Base-by-base conservation (phyloP, 2,797 vertebrate species). In the Lepilemur ruficaudatus region DNA sequence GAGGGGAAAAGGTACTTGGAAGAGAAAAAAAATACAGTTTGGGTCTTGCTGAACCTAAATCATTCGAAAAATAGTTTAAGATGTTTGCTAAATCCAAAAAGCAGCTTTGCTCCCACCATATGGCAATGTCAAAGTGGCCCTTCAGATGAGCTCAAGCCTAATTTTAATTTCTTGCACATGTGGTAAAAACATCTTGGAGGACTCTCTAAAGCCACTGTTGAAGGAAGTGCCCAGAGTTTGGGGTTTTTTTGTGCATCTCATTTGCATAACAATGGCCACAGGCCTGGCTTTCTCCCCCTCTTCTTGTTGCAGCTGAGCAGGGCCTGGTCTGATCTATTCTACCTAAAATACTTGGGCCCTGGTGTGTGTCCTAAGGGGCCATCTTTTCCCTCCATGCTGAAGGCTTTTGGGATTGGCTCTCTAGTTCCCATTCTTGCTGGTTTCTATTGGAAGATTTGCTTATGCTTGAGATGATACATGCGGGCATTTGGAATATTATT, bases 131-230 rank as follows among this genome's bases (percentile, higher is more conserved):
- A 88, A 57, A 97, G 90, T 76, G 94, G 63, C 95, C 93, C 96
- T 91, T 97, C 93, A 93, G 94, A 97, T 94, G 97, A 94, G 94
- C 90, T 92, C 78, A 57, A 83, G 94, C 96, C 93, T 97, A 98
- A 96, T 97, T 98, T 98, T 98, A 97, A 98, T 98, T 96, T 96
- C 96, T 98, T 97, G 92, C 98, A 98, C 96, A 98, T 98, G 98
- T 98, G 96, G 96, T 63, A 93, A 88, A 96, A 96, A 92, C 93
- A 87, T 97, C 96, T 96, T 92, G 57, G 87, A 85, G 94, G 87
- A 48, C 63, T 96, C 81, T 96, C 96, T 46, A 92, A 96, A 98
- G 96, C 97, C 98, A 98, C 97, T 92, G 98, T 97, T 96, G 50
- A 55, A 96, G 95, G 63, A 81, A 97, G 57, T 0, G 2, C 87